Evolutionary conservation across 2,113 vertebrate genomes (phyloP).

Genomic region (Thalassarche chlororhynchos): DNA sequence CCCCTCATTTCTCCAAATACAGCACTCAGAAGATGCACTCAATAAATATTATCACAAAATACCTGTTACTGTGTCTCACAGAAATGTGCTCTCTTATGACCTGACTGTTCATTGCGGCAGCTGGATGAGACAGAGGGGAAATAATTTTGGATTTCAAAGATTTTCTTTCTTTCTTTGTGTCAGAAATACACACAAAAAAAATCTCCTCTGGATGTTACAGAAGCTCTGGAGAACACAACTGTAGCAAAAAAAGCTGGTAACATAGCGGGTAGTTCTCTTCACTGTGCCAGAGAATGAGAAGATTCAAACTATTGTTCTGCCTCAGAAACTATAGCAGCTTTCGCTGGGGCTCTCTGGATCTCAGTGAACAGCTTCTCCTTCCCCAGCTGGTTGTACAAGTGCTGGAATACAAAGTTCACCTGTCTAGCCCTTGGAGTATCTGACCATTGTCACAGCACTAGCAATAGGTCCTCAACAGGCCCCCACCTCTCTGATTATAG

Average conservation of each 20-base stretch:
- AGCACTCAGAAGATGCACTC: neutral
- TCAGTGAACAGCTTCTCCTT: neutral
- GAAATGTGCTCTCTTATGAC: neutral
- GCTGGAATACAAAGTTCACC: neutral
- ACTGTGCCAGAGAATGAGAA: neutral
- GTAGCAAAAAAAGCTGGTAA: neutral
- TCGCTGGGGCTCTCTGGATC: neutral
- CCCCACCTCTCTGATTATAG: neutral
- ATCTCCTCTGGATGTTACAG: neutral
- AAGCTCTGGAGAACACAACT: neutral
- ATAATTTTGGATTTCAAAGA: neutral
- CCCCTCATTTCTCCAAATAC: neutral
- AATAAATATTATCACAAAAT: neutral
- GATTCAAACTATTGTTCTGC: neutral
- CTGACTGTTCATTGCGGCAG: neutral
- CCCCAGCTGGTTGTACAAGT: neutral
- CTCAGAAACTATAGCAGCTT: neutral
- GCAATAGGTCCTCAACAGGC: neutral
- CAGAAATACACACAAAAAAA: neutral
- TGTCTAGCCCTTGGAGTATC: neutral
- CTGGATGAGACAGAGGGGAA: neutral
- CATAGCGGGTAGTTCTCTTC: rapidly evolving
- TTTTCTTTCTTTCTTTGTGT: neutral
- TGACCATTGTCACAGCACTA: neutral
- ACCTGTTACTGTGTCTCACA: neutral